phyloP scores from a whole-genome alignment of 2,113 vertebrate species.

The Dipodomys ordii region DNA sequence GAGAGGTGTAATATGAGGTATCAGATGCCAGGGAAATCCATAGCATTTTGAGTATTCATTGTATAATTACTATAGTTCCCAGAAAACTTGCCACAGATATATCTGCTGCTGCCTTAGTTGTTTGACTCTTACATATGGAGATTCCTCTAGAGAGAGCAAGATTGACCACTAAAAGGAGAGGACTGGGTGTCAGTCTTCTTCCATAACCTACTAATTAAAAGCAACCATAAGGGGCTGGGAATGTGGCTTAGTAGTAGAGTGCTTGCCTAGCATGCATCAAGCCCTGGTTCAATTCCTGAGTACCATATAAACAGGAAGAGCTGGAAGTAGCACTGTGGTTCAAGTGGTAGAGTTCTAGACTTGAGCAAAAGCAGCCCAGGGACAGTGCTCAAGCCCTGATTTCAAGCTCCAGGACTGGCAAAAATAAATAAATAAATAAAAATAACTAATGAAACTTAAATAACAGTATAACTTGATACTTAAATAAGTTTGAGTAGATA shows the following conservation, averaged over 20 bases:
- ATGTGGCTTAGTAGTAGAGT: no score
- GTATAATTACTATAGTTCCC: background rate
- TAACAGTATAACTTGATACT: conserved; percentile 51
- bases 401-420: no score
- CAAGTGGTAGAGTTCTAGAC: no score
- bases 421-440: conserved; percentile 50
- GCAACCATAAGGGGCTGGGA: background rate
- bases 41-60: background rate
- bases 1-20: background rate
- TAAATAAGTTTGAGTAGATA: conserved; percentile 55
- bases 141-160: background rate
- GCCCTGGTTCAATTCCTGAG: no score
- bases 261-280: no score
- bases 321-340: no score
- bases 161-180: background rate
- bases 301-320: no score
- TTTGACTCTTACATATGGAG: background rate
- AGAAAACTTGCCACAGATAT: background rate
- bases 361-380: no score
- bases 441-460: background rate
- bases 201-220: conserved; percentile 58
- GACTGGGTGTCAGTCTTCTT: background rate
- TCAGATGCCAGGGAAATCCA: background rate
- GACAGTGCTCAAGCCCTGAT: no score
- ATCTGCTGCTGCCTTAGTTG: conserved; percentile 5